Base-by-base conservation (phyloP, 1,140 invertebrate genomes). In the Eumaeus atala region DNA sequence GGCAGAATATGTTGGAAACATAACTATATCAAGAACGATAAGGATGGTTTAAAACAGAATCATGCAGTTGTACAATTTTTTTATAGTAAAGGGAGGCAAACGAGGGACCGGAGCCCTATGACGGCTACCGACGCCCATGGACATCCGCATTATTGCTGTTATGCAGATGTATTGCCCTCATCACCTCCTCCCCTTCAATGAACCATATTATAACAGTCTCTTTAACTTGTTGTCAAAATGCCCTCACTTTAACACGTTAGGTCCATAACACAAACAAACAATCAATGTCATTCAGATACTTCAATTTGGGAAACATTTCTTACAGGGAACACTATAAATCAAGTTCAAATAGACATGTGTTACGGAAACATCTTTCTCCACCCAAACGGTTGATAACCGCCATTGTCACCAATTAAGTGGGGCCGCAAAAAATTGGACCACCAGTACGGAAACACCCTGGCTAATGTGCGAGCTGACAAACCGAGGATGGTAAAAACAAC, bases 371-470 rank as follows among this genome's bases (percentile, higher is more conserved):
- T 83, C 76, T 78, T 70, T 82, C 83, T 86, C 67, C 79, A 61
- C 65, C 57, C 59, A 58, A 76, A 70, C 63, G 68, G 63, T 60
- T 70, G 66, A 64, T 73, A 72, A 81, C 77, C 78, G 77, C 77
- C 66, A 86, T 84, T 86, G 83, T 84, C 80, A 83, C 73, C 80
- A 84, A 86, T 86, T 84, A 86, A 81, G 51, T 40, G 72, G 67
- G 63, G 66, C 57, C 48, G 62, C 67, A 79, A 84, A 86, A 83
- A 81, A 67, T 52, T 48, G 48, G 83, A 84, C 83, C 83, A 84
- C 80, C 83, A 59, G 51, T 50, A 66, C 67, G 72, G 63, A 70
- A 73, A 83, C 77, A 85, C 78, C 78, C 82, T 82, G 78, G 79
- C 66, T 83, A 86, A 84, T 82, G 78, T 86, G 77, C 66, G 61